A percentile compares a stretch with the other conserved stretches of the same genome.
Evolutionary conservation across 1,140 invertebrate genomes (phyloP).

Genomic region (Pissodes strobi): DNA sequence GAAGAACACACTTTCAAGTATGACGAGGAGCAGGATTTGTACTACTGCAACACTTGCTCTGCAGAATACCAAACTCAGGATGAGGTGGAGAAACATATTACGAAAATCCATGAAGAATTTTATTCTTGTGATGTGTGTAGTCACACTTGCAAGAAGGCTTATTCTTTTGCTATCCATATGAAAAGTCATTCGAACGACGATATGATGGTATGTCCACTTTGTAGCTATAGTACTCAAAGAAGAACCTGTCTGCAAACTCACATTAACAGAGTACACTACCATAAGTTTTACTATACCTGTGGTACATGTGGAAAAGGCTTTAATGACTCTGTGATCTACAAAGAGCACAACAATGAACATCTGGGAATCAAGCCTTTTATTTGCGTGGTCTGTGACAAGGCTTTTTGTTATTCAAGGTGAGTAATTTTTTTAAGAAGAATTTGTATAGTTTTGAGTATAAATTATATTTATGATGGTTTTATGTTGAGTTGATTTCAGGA

Average conservation of each 20-base stretch:
- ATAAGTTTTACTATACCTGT: slow-evolving; percentile 57
- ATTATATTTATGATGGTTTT: too few relatives aligned
- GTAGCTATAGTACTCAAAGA: slow-evolving; percentile 40
- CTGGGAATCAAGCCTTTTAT: slow-evolving; percentile 69
- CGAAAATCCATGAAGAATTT: slow-evolving; percentile 50
- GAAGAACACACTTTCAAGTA: slow-evolving; percentile 38
- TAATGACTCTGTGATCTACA: slow-evolving; percentile 44
- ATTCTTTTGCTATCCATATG: slow-evolving; percentile 44
- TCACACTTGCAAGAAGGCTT: slow-evolving; percentile 40
- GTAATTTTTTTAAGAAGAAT: too few relatives aligned
- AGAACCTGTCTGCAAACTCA: slow-evolving; percentile 42
- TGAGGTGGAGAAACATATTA: slow-evolving; percentile 43
- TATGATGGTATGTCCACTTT: slow-evolving; percentile 42
- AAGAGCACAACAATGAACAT: slow-evolving; percentile 67
- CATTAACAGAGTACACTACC: slow-evolving; percentile 47
- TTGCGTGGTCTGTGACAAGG: slow-evolving; percentile 67
- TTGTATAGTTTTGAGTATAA: too few relatives aligned
- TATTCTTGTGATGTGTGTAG: slow-evolving; percentile 41
- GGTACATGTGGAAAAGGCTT: slow-evolving; percentile 60
- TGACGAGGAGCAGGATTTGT: slow-evolving; percentile 40
- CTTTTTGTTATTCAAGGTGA: slow-evolving; percentile 54
- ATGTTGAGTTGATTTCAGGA: too few relatives aligned
- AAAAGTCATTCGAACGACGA: slow-evolving; percentile 34
- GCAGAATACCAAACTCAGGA: slow-evolving; percentile 34
- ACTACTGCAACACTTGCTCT: slow-evolving; percentile 43